Base-by-base conservation (phyloP, 1,140 invertebrate species). In the Oedothorax gibbosus region DNA sequence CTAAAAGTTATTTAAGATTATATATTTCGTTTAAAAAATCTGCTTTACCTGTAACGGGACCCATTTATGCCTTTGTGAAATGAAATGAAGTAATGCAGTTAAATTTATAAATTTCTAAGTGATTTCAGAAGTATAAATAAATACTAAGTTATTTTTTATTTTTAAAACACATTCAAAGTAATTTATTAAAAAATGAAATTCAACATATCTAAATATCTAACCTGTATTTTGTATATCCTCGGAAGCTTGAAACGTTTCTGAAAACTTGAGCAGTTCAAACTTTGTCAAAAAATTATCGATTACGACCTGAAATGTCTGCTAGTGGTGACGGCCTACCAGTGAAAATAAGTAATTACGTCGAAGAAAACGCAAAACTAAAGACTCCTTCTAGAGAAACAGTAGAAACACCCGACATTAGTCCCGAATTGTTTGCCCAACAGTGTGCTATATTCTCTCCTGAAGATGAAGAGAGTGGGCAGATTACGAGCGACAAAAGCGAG, bases 401-500 rank as follows among this genome's bases (percentile, higher is more conserved):
- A 15, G 77, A 68, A n/a, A 54, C 15, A 56, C 35, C 35, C 2
- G 35, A 35, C 35, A 35, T 35, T 2, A 69, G 57, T 80, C 14
- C 54, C 50, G 78, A 81, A 21, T 20, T 53, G 21, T 71, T 81
- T 49, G 54, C 20, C 18, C 53, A 54, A 50, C 69, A 81, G 51
- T 71, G 54, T 68, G n/a, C 54, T 71, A 56, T 71, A 7, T 81
- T 68, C 57, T 53, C 51, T 20, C 35, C 78, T 18, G 78, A 81
- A 57, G 66, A 81, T 81, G 64, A 71, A 81, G 35, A 35, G 35
- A 62, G 14, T 66, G 62, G 50, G 64, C 54, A 79, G 49, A 56
- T 20, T 79, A 65, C 54, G 68, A 79, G 77, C 65, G 62, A 79
- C 68, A 79, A 81, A 81, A 81, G n/a, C 20, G 78, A 81, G 65